Evolutionary conservation across 2,113 vertebrate genomes (phyloP).

Genomic region (Pelobates fuscus): DNA sequence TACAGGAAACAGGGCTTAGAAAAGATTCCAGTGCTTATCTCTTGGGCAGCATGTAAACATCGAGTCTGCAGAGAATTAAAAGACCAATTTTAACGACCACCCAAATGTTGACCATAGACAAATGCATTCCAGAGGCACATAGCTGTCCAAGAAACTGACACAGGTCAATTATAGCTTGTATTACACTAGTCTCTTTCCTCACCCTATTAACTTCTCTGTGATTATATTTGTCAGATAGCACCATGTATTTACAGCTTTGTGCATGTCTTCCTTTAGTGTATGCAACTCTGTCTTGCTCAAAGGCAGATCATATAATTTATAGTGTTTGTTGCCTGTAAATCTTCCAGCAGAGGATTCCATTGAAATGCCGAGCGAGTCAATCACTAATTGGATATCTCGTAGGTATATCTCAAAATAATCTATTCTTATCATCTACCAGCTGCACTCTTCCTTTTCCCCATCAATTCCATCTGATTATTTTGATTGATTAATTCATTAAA

Average conservation of each 20-base stretch:
- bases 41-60: no score
- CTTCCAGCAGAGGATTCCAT: conserved; percentile 53
- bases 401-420: conserved; percentile 62
- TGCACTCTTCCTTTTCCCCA: conserved; percentile 47
- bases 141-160: no score
- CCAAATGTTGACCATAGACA: no score
- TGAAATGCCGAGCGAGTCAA: conserved; percentile 57
- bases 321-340: conserved; percentile 48
- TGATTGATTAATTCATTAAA: conserved; percentile 60
- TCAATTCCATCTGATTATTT: conserved; percentile 61
- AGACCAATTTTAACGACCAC: no score
- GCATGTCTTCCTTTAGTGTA: conserved; percentile 12
- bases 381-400: conserved; percentile 55
- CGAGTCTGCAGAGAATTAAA: no score
- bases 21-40: no score
- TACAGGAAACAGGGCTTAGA: no score
- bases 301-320: conserved; percentile 47
- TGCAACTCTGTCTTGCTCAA: conserved; percentile 35
- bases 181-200: conserved; percentile 2
- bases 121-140: no score
- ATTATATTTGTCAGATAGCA: neutral
- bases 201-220: neutral
- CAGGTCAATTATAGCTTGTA: neutral
- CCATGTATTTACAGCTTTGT: conserved; percentile 23
- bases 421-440: conserved; percentile 57